Conservation (phyloP, 92 coral and sea anemone species). For the Ricordea florida region DNA sequence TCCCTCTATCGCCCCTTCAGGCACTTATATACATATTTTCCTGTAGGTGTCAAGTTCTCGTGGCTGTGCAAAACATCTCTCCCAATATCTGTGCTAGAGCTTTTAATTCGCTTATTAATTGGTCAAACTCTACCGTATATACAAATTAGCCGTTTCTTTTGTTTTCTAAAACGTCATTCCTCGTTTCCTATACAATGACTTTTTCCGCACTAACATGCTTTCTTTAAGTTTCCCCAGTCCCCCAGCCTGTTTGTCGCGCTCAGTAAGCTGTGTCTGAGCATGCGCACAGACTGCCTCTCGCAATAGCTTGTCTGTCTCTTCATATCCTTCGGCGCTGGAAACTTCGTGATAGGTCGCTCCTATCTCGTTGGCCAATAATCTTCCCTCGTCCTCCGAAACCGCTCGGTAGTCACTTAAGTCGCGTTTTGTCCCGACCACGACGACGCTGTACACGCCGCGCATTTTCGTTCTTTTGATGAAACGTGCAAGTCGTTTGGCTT, state of each 20-base stretch:
- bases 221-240: conserved; percentile 23
- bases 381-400: conserved; percentile 45
- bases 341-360: conserved; percentile 28
- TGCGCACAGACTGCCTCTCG: conserved; percentile 22
- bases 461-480: conserved; percentile 4
- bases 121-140: neutral
- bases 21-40: too few relatives aligned
- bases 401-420: conserved; percentile 41
- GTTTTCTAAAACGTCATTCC: conserved; percentile 30
- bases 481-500: conserved; percentile 38
- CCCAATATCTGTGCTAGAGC: too few relatives aligned
- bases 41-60: too few relatives aligned
- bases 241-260: conserved; percentile 1
- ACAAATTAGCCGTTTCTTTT: neutral
- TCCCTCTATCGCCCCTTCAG: too few relatives aligned
- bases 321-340: conserved; percentile 50
- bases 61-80: too few relatives aligned
- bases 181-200: conserved; percentile 34
- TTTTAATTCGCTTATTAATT: too few relatives aligned
- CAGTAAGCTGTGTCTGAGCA: conserved; percentile 4
- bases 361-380: conserved; percentile 11
- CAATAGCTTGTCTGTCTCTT: conserved; percentile 37
- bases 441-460: neutral
- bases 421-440: conserved; percentile 46
- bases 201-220: conserved; percentile 1